Base-by-base conservation (phyloP, 1,140 invertebrate species). In the Drosophila parabipectinata region DNA sequence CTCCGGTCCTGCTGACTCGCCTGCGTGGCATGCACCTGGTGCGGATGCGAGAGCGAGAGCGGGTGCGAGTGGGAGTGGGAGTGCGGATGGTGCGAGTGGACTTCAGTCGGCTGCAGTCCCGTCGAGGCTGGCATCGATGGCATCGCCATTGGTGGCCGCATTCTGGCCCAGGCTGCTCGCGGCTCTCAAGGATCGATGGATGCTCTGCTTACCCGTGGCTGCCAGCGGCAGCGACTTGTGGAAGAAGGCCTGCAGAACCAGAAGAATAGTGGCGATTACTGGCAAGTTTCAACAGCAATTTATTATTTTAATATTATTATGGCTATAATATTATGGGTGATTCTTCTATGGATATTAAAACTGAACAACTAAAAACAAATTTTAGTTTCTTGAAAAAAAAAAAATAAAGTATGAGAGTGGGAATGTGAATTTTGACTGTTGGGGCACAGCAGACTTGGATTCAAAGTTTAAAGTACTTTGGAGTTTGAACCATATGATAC, bases 91-190 rank as follows among this genome's bases (percentile, higher is more conserved):
- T 44, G 57, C 45, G 52, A 15, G 39, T 64, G 79, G 12, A 63
- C 63, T 55, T 90, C 87, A 85, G 73, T 90, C 76, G 74, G 57
- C 69, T 89, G 85, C 72, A 89, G 54, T 59, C 77, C 77, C 51
- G 72, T 66, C 62, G 77, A 52, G n/a, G 66, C 63, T 69, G 74
- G 75, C 21, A 63, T 63, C 21, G 67, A 55, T 51, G 77, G 75
- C 72, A 67, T 67, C 34, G 63, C 59, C 63, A 90, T 72, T 6
- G 85, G 81, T 52, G 87, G 87, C 71, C 85, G 72, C 87, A 90
- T 90, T 66, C 63, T 90, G 69, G 50, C 54, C 54, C 26, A 50
- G 45, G 52, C 34, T 69, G 50, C 26, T 30, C 24, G 21, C 53
- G 58, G 26, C 37, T 28, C 7, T 24, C 15, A 12, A 14, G 28